These are phyloP conservation scores for Pectinophora gossypiella DNA, from an alignment of 1,140 invertebrate species.

Conservation along the genomic window DNA sequence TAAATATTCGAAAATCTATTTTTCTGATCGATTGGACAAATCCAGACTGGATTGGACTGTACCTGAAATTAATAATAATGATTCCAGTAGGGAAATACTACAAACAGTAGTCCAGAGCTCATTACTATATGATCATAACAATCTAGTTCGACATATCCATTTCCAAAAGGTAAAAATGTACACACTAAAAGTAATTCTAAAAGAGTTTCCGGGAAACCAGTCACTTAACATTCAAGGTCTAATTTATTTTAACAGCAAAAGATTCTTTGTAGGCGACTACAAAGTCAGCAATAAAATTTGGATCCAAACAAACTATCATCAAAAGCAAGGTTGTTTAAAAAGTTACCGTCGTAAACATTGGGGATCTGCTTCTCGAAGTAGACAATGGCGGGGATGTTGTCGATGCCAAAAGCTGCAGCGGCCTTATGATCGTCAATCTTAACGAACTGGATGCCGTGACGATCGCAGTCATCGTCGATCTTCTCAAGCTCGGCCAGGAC, in stretches of 20 bases:
- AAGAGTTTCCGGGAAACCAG: no score
- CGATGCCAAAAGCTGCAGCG: conserved; percentile 90
- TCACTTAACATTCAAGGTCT: no score
- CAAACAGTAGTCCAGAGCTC: no score
- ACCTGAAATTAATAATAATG: no score
- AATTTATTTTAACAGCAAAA: neutral
- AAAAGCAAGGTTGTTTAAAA: neutral
- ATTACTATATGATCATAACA: no score
- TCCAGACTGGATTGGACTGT: no score
- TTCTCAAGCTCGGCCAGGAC: conserved; percentile 91
- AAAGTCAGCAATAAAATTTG: neutral
- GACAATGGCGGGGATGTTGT: conserved; percentile 89
- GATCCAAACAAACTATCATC: neutral
- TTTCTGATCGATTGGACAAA: no score
- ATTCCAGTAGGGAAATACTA: no score
- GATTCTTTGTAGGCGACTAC: neutral
- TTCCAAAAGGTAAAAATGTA: no score
- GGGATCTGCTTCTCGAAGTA: conserved; percentile 96
- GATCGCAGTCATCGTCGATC: conserved; percentile 95
- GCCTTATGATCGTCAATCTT: conserved; percentile 92
- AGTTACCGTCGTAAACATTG: conserved; percentile 90
- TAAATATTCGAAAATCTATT: no score
- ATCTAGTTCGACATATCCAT: no score
- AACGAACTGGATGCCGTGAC: conserved; percentile 94
- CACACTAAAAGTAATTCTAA: no score